Percentiles rank a stretch among this genome's conserved stretches.
phyloP scores from a whole-genome alignment of 2,888 invertebrate species.

The Pterostichus niger region DNA sequence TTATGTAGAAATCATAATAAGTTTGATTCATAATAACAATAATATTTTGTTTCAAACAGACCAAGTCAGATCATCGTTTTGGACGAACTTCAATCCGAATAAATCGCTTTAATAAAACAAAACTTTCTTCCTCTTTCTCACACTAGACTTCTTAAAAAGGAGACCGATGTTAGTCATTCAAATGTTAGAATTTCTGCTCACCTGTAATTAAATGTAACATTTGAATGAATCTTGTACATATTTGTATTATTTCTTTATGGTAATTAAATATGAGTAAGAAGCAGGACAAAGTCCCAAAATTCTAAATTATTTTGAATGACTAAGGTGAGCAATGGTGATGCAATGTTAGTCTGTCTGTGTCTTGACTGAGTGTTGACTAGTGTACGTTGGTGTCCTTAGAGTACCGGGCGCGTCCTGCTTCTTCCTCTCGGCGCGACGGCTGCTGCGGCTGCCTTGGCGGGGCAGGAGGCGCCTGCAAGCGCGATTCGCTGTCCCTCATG shows the following conservation, averaged over 20 bases:
- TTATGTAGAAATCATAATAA: no score
- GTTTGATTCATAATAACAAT: no score
- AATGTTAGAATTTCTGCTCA: slow-evolving; percentile 59
- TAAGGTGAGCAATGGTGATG: slow-evolving; percentile 31
- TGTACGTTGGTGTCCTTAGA: slow-evolving; percentile 18
- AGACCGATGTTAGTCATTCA: slow-evolving; percentile 51
- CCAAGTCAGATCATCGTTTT: no score
- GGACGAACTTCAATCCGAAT: no score
- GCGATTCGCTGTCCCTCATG: slow-evolving; percentile 77
- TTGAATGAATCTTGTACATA: slow-evolving; percentile 59
- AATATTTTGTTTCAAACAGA: no score
- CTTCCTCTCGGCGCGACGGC: slow-evolving; percentile 70
- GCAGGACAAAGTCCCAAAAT: slow-evolving; percentile 61
- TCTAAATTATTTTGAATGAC: slow-evolving; percentile 19
- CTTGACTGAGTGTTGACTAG: slow-evolving; percentile 4
- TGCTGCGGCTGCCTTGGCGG: slow-evolving; percentile 76
- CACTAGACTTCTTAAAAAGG: neutral
- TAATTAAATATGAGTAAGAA: slow-evolving; percentile 55
- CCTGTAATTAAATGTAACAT: slow-evolving; percentile 52
- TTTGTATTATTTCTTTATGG: slow-evolving; percentile 24
- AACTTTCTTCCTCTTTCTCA: no score
- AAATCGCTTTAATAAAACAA: no score
- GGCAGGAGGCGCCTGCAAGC: slow-evolving; percentile 72
- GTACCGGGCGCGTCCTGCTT: slow-evolving; percentile 75
- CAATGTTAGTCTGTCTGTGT: neutral